Percentiles rank a stretch among this genome's conserved stretches.
Conservation (phyloP, 2,113 vertebrate genomes). For the Cnemophilus loriae region DNA sequence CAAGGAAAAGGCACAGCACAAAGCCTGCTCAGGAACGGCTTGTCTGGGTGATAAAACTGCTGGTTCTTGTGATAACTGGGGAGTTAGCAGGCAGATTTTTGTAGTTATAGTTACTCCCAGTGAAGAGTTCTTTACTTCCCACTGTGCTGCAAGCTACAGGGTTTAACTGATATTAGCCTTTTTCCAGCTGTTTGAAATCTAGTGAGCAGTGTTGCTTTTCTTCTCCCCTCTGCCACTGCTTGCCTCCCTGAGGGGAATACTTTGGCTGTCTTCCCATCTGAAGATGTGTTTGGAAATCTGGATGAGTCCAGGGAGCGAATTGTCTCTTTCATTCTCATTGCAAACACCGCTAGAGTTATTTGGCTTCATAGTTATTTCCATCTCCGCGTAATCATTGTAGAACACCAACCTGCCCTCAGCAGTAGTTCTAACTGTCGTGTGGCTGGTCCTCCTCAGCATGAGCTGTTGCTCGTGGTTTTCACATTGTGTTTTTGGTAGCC, state of each 20-base stretch:
- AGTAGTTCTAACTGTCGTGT: background rate
- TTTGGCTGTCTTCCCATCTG: background rate
- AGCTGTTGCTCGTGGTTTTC: background rate
- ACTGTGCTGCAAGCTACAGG: background rate
- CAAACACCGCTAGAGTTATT: background rate
- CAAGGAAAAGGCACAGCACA: background rate
- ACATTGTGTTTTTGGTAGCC: background rate
- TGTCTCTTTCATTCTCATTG: background rate
- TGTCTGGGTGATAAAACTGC: background rate
- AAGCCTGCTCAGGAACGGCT: background rate
- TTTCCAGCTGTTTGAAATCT: background rate
- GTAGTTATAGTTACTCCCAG: background rate
- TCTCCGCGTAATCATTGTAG: rapidly evolving
- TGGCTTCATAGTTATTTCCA: background rate
- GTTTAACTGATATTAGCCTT: conserved; percentile 4
- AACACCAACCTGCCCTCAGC: background rate
- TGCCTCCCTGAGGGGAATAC: background rate
- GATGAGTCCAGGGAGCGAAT: background rate
- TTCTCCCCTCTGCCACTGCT: background rate
- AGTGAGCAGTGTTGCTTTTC: background rate
- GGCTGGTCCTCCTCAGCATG: background rate
- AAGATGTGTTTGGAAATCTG: background rate
- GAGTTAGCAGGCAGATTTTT: background rate
- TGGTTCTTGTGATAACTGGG: background rate
- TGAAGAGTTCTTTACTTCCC: background rate